Percentiles rank a stretch among this genome's conserved stretches.
These are phyloP conservation scores for Nymphalis c-album DNA, from an alignment of 2,888 invertebrate genomes.

Conservation along the genomic window DNA sequence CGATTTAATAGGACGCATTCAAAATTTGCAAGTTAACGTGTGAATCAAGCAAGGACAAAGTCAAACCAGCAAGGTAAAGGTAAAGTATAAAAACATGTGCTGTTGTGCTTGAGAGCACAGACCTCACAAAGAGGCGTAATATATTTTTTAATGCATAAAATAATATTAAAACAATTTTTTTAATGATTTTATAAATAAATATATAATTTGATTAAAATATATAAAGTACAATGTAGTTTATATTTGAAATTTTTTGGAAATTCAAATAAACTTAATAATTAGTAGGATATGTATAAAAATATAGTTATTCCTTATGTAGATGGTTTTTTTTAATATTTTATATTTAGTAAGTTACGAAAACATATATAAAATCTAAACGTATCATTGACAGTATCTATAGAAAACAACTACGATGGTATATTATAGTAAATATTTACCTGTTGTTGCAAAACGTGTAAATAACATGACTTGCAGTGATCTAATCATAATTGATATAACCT, in stretches of 20 bases:
- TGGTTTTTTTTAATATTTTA: too few relatives aligned
- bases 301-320: too few relatives aligned
- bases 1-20: conserved; percentile 35
- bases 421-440: background rate
- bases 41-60: conserved; percentile 59
- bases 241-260: too few relatives aligned
- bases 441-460: conserved; percentile 6
- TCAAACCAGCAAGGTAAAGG: conserved; percentile 66
- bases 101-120: conserved; percentile 24
- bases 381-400: too few relatives aligned
- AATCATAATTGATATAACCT: conserved; percentile 25
- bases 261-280: too few relatives aligned
- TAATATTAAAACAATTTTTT: background rate
- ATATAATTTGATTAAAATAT: too few relatives aligned
- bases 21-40: conserved; percentile 44
- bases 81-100: conserved; percentile 60
- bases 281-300: too few relatives aligned
- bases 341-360: too few relatives aligned
- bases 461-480: conserved; percentile 38
- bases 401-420: background rate
- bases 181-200: too few relatives aligned
- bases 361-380: too few relatives aligned
- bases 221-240: too few relatives aligned
- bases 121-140: background rate
- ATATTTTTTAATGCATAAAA: background rate